Conservation (phyloP, 2,113 vertebrate genomes). For the Nesoenas mayeri region DNA sequence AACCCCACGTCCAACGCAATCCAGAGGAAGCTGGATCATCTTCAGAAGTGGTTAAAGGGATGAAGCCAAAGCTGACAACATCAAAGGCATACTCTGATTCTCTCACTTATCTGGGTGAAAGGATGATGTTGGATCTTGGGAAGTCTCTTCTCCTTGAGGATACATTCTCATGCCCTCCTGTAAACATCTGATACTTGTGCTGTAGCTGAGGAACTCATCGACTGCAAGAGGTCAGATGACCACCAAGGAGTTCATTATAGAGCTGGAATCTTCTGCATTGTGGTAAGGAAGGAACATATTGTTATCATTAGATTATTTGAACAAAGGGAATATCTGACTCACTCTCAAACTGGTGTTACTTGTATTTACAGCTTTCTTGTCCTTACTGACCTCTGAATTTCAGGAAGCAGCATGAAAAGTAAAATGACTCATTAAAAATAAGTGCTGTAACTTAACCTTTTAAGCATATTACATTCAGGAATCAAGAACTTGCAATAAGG, state of each 20-base stretch:
- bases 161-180: not conserved
- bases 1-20: not conserved
- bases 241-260: not conserved
- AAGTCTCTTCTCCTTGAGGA: not conserved
- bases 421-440: not conserved
- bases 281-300: slow-evolving; percentile 1
- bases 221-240: not conserved
- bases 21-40: slow-evolving; percentile 16
- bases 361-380: slow-evolving; percentile 5
- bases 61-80: slow-evolving; percentile 32
- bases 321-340: slow-evolving; percentile 10
- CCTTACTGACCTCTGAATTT: slow-evolving; percentile 17
- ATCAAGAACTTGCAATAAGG: not conserved
- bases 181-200: not conserved
- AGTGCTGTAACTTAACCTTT: not conserved
- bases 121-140: not conserved
- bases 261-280: not conserved
- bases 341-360: not conserved
- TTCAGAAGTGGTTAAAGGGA: not conserved
- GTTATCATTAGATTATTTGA: slow-evolving; percentile 14
- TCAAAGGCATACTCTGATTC: not conserved
- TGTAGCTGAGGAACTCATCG: not conserved
- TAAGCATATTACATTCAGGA: not conserved
- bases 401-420: not conserved
- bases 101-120: not conserved